Evolutionary conservation across 1,140 invertebrate genomes (phyloP).

Genomic region (Lanistes nyassanus): DNA sequence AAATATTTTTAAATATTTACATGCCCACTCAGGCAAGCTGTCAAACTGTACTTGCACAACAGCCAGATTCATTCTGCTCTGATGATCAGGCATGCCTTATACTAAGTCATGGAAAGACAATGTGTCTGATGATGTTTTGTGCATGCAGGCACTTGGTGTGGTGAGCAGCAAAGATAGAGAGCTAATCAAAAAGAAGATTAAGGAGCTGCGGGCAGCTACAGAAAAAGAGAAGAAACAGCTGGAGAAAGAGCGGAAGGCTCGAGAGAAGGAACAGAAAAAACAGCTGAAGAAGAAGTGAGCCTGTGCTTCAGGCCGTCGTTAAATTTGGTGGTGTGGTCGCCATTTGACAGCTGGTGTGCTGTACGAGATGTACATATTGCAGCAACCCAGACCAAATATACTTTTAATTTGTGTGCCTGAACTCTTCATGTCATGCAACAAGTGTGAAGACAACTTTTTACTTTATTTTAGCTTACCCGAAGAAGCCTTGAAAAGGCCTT

Average conservation of each 20-base stretch:
- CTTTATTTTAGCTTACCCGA: background rate
- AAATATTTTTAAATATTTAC: no score
- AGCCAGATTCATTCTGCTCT: no score
- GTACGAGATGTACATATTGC: background rate
- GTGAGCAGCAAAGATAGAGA: conserved; percentile 55
- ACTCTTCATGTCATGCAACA: background rate
- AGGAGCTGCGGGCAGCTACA: conserved; percentile 51
- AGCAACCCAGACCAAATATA: background rate
- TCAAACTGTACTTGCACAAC: no score
- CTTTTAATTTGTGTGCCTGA: conserved; percentile 2
- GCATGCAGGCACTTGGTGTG: conserved; percentile 51
- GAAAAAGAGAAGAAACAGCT: conserved; percentile 58
- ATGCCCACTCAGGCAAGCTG: no score
- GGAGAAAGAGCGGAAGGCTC: conserved; percentile 56
- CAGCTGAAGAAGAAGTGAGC: conserved; percentile 43
- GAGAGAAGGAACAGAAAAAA: conserved; percentile 55
- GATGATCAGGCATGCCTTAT: no score
- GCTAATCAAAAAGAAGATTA: conserved; percentile 60
- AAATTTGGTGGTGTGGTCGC: background rate
- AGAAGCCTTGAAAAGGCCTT: background rate
- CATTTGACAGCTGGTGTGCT: background rate
- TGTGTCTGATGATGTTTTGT: conserved; percentile 16
- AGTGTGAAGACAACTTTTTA: background rate
- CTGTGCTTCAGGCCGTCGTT: background rate
- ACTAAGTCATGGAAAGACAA: background rate